Conservation (phyloP, 1,140 invertebrate genomes). For the Neodiprion lecontei region DNA sequence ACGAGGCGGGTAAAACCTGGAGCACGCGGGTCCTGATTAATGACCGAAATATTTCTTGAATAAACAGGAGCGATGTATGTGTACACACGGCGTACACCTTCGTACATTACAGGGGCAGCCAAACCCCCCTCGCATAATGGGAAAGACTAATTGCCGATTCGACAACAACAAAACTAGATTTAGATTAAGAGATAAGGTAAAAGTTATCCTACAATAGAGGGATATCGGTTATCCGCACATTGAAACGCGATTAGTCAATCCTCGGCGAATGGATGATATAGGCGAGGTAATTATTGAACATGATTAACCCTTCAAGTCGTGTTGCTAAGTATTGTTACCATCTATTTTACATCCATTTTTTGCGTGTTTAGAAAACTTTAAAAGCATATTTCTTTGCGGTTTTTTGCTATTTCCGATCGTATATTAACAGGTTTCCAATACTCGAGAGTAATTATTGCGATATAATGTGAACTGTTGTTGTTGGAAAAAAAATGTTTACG, state of each 20-base stretch:
- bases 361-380: no score
- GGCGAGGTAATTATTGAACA: no score
- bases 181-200: conserved; percentile 3
- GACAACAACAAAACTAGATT: conserved; percentile 9
- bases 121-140: conserved; percentile 20
- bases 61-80: conserved; percentile 49
- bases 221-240: neutral
- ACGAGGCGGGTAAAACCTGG: neutral
- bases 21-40: conserved; percentile 51
- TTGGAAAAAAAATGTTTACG: no score
- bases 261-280: neutral
- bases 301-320: no score
- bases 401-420: no score
- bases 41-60: conserved; percentile 57
- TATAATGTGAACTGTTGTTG: no score
- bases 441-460: no score
- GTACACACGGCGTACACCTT: conserved; percentile 37
- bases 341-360: no score
- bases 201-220: neutral
- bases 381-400: no score
- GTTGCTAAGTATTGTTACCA: no score
- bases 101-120: conserved; percentile 19
- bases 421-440: no score
- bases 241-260: neutral
- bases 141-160: conserved; percentile 11